A percentile compares a stretch with the other conserved stretches of the same genome.
Evolutionary conservation across 1,140 invertebrate species (phyloP).

Genomic region (Nasonia giraulti): DNA sequence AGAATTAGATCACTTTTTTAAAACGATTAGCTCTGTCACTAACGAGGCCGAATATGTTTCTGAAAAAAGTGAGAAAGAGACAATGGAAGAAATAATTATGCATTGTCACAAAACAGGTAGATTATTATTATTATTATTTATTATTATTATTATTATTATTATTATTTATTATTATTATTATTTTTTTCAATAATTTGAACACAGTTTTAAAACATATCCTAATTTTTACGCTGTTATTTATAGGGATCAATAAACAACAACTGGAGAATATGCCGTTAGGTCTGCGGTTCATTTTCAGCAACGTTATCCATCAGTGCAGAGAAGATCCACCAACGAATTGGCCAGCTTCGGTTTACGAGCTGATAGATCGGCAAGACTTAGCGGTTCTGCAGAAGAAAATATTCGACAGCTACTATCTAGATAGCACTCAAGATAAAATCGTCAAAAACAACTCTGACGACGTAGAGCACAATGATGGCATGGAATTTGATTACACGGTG

Average conservation of each 20-base stretch:
- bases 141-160: not conserved
- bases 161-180: not conserved
- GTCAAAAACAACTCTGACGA: conserved; percentile 56
- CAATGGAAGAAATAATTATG: conserved; percentile 64
- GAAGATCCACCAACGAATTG: conserved; percentile 86
- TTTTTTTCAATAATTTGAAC: not conserved
- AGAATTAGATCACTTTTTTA: conserved; percentile 55
- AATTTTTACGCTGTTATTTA: not conserved
- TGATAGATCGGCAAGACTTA: conserved; percentile 88
- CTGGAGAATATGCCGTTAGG: conserved; percentile 85
- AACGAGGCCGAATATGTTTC: not conserved
- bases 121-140: not conserved
- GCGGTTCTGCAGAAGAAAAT: conserved; percentile 75
- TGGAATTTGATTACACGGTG: conserved; percentile 78
- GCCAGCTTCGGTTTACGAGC: conserved; percentile 83
- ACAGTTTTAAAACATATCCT: not conserved
- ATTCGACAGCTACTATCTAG: conserved; percentile 52
- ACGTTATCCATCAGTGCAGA: conserved; percentile 85
- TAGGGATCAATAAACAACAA: conserved; percentile 81
- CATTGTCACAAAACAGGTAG: conserved; percentile 67
- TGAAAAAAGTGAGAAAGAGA: conserved; percentile 62
- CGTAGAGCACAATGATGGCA: conserved; percentile 78
- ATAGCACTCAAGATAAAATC: conserved; percentile 40
- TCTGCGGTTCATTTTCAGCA: conserved; percentile 83
- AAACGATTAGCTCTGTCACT: conserved; percentile 16